Evolutionary conservation across 2,797 vertebrate species (phyloP), one percentile per base, ranked within the genome.

Genomic region (Silurus aristotelis): DNA sequence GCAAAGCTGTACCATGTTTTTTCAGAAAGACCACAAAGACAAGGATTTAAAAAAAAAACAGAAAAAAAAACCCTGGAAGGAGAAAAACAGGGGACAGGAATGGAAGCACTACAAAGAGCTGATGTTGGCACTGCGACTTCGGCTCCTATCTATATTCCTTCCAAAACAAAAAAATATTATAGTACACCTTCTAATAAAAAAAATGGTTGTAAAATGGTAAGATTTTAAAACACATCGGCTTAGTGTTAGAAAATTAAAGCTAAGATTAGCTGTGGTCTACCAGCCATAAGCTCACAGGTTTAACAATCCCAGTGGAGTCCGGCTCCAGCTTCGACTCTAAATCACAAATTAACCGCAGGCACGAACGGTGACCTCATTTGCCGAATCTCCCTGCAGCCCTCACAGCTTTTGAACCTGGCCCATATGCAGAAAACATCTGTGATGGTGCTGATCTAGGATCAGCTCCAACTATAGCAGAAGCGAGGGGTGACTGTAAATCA

Each of bases 121-220:
- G 46, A n/a, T 61, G 82, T 43, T 80, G 82, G 76, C 61, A 76
- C 66, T 5, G 66, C 14, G 56, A 3, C 79, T 73, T 76, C 52
- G 14, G 68, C 17, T n/a, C 55, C 46, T 82, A 76, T 46, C 17
- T 56, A 61, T 9, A 43, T 31, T 31, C 19, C 73, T 81, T 63
- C 8, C 20, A 64, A 1, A 85, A 71, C 1, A 20, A 27, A 27
- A 4, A 46, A 43, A 22, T n/a, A 14, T 22, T 48, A 46, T 31
- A 83, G 52, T 76, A 67, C 61, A 52, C 55, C 19, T 66, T 27
- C 27, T n/a, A 84, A 84, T 78, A 4, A 38, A 60, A 61, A 76
- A 86, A 43, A 52, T 61, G 64, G 72, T 88, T 84, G 73, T 85
- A 87, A 89, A 87, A 85, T 61, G 56, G 43, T 22, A 83, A 80